phyloP scores from a whole-genome alignment of 2,113 vertebrate species.

The Larimichthys crocea region DNA sequence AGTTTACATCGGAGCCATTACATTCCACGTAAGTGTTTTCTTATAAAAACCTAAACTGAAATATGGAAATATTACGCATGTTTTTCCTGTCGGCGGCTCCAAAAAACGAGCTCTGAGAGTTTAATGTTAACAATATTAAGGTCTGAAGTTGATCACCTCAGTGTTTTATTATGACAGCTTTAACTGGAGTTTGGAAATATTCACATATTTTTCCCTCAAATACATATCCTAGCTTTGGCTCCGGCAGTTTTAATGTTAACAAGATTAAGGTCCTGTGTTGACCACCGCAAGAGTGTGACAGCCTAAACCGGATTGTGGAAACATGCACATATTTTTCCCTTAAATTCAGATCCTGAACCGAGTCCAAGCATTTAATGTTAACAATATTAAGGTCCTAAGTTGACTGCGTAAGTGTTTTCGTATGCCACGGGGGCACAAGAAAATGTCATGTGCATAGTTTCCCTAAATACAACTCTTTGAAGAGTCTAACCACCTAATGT shows the following conservation, averaged over 20 bases:
- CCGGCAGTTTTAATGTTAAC: slow-evolving; percentile 52
- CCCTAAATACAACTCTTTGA: slow-evolving; percentile 42
- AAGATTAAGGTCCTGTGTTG: slow-evolving; percentile 59
- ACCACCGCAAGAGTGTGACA: slow-evolving; percentile 48
- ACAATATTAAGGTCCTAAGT: slow-evolving; percentile 56
- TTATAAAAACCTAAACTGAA: slow-evolving; percentile 54
- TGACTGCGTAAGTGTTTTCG: slow-evolving; percentile 65
- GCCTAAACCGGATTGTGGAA: slow-evolving; percentile 52
- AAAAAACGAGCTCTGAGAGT: slow-evolving; percentile 11
- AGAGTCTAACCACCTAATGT: slow-evolving; percentile 33
- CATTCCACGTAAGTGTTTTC: slow-evolving; percentile 49
- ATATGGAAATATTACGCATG: slow-evolving; percentile 56
- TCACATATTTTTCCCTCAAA: slow-evolving; percentile 58
- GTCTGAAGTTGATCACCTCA: slow-evolving; percentile 65
- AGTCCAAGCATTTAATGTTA: slow-evolving; percentile 55
- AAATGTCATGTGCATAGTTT: slow-evolving; percentile 65
- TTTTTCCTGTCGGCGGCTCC: slow-evolving; percentile 46
- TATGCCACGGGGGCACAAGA: slow-evolving; percentile 41
- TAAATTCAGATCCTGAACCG: slow-evolving; percentile 30
- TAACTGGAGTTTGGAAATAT: slow-evolving; percentile 67
- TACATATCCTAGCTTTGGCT: slow-evolving; percentile 34
- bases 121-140: slow-evolving; percentile 64
- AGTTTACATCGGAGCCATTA: slow-evolving; percentile 36
- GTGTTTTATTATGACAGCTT: slow-evolving; percentile 75
- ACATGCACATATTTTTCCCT: slow-evolving; percentile 51